Evolutionary conservation across 1,140 invertebrate genomes (phyloP), one percentile per base, ranked within the genome.

Genomic region (Cylas formicarius): DNA sequence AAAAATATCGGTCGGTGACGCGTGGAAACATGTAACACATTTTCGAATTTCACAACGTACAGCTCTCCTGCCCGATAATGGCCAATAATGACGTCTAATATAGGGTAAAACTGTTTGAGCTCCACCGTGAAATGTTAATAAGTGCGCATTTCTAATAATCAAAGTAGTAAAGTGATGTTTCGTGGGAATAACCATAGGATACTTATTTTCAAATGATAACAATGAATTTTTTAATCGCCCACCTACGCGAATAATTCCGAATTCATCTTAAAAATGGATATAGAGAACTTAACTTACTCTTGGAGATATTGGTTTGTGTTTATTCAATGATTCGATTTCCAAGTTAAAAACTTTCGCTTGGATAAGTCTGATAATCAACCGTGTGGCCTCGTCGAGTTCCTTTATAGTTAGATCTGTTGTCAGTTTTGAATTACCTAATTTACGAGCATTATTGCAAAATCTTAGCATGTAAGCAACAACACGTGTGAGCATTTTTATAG

Each of bases 11-110:
- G 46, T 42, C 19, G 60, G 52, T 24, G 50, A 52, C 3, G 45
- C 43, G 17, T 53, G 24, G 24, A 43, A 53, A 44, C 66, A 69
- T 13, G 11, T 50, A 7, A 67, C 40, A 43, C 67, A 70, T 17
- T 43, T 57, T 2, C 40, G 14, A 6, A 50, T 4, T 0, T 42
- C 27, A 2, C 29, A 20, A 24, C 10, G 56, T 50, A 38, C 53
- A 24, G 11, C 44, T 39, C 36, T 49, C 46, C 2, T 50, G 32
- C 28, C 53, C 9, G 24, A 26, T 9, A 44, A 11, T 4, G 46
- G 29, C 48, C 51, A 58, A 36, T 14, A 56, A 37, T 24, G 19
- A 26, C 39, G 10, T 32, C 52, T 11, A 4, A 55, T 21, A 9
- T 28, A 29, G 10, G 41, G 11, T 11, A 52, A 21, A 8, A 44